Evolutionary conservation across 1,140 invertebrate genomes (phyloP), one percentile per base, ranked within the genome.

Genomic region (Mesaphorura yosii): DNA sequence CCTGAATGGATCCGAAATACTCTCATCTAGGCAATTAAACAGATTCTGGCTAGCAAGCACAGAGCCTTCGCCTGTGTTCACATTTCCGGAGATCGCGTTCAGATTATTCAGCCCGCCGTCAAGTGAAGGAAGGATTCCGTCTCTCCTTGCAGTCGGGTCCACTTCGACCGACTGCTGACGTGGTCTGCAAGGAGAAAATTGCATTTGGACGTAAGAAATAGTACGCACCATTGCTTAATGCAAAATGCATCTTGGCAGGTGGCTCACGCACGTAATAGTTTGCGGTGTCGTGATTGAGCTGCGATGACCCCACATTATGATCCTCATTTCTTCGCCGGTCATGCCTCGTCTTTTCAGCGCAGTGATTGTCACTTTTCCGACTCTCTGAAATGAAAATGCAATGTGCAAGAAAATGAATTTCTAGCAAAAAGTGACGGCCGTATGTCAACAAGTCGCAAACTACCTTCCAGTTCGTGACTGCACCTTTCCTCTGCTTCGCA

Each of bases 381-480:
- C 85, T 57, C 84, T 76, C 84, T 89, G 28, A 28, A 49, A 48
- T 25, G 17, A 37, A 23, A 48, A 37, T 20, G 15, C 17, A 51
- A 41, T 20, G 10, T 51, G 3, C 10, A 40, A 12, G 38, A 46
- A 46, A 26, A 22, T 15, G 28, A 46, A 46, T 51, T 10, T 34
- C 31, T 10, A 10, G 31, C 31, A n/a, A n/a, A n/a, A n/a, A n/a
- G n/a, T n/a, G n/a, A n/a, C n/a, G n/a, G n/a, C n/a, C n/a, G n/a
- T n/a, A n/a, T n/a, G n/a, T n/a, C n/a, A n/a, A n/a, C n/a, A n/a
- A n/a, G n/a, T n/a, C 31, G 10, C 7, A 25, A 19, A 61, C 62
- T 59, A 90, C 92, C 83, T 97, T 98, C 94, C 94, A 98, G 71
- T 97, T 96, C 41, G 79, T 73, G 0, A 97, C 79, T 19, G 94